Evolutionary conservation across 2,113 vertebrate genomes (phyloP).

Genomic region (Equus przewalskii): DNA sequence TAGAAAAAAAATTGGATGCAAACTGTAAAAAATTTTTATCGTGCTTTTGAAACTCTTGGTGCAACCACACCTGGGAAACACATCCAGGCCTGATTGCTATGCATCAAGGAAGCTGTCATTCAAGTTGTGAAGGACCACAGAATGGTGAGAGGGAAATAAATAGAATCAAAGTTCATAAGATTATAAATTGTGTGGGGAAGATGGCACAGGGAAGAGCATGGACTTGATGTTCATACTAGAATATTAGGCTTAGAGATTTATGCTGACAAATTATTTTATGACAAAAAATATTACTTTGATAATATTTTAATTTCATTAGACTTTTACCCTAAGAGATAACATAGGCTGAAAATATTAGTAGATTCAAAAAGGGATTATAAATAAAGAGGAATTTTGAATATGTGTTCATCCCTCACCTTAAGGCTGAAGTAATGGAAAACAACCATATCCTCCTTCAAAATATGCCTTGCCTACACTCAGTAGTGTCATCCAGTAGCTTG

Average conservation of each 20-base stretch:
- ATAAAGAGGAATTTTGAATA: neutral
- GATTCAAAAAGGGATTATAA: neutral
- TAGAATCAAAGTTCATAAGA: slow-evolving; percentile 1
- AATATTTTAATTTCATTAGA: slow-evolving; percentile 34
- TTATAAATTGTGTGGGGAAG: neutral
- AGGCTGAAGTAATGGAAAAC: neutral
- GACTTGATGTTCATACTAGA: neutral
- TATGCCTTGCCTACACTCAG: neutral
- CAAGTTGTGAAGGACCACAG: neutral
- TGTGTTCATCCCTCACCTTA: neutral
- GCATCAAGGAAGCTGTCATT: neutral
- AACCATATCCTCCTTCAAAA: neutral
- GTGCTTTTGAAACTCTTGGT: neutral
- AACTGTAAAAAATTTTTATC: neutral
- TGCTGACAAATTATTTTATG: neutral
- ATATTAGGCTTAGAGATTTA: neutral
- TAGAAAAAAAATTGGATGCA: slow-evolving; percentile 1
- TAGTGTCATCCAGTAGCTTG: neutral
- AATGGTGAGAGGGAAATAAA: slow-evolving; percentile 2
- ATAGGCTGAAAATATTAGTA: slow-evolving; percentile 2
- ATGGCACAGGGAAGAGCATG: neutral
- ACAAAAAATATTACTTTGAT: slow-evolving; percentile 14
- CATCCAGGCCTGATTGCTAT: neutral
- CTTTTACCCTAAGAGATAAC: slow-evolving; percentile 27
- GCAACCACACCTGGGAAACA: neutral